Percentiles rank a stretch among this genome's conserved stretches.
phyloP scores from a whole-genome alignment of 30 jellyfish, hydroid and myxozoan genomes.

The Cassiopea xamachana region DNA sequence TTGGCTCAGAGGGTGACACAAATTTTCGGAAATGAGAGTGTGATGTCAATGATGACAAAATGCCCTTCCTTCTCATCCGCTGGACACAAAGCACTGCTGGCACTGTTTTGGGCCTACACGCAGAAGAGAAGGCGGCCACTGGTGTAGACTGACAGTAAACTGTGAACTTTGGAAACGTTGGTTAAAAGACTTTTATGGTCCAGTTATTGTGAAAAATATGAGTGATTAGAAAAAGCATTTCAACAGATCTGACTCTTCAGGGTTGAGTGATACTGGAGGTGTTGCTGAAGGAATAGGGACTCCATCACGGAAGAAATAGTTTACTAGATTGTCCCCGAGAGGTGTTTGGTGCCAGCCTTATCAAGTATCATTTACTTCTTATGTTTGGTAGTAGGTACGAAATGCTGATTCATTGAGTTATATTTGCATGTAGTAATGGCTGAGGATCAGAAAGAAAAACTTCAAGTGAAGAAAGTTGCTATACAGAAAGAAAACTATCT shows the following conservation, averaged over 20 bases:
- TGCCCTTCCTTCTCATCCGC: background rate
- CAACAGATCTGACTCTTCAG: background rate
- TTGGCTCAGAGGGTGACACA: too few species aligned
- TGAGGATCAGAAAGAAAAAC: constrained; percentile 18
- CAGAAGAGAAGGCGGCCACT: constrained; percentile 3
- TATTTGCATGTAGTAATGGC: constrained; percentile 14
- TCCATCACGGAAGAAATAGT: constrained; percentile 8
- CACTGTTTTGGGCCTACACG: constrained; percentile 3
- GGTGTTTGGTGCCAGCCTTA: background rate
- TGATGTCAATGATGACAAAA: too few species aligned
- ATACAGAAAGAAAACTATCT: constrained; percentile 88
- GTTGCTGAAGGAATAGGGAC: background rate
- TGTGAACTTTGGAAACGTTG: too few species aligned
- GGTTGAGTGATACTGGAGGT: background rate
- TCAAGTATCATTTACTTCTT: background rate
- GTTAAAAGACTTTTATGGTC: too few species aligned
- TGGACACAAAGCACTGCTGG: background rate
- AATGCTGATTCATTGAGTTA: constrained; percentile 1
- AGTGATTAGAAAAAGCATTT: background rate
- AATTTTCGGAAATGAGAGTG: too few species aligned
- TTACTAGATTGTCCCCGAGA: background rate
- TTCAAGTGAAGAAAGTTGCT: constrained; percentile 80
- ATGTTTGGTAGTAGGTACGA: background rate
- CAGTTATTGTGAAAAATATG: too few species aligned
- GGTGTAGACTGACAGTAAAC: too few species aligned